A percentile compares a stretch with the other conserved stretches of the same genome.
Evolutionary conservation across 2,113 vertebrate species (phyloP).

Genomic region (Bubo blakistoni): DNA sequence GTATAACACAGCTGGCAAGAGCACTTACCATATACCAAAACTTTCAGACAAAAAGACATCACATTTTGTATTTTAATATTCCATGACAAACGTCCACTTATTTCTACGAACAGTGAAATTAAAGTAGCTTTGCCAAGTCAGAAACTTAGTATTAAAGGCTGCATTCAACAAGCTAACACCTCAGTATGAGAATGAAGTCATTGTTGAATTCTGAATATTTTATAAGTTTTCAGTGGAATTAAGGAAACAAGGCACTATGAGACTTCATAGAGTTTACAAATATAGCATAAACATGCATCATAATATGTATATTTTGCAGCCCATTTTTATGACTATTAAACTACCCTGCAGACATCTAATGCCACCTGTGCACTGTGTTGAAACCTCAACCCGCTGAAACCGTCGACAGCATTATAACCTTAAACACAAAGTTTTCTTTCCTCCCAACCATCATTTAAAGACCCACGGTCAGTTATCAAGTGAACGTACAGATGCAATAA

Average conservation of each 20-base stretch:
- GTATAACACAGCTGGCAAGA: conserved; percentile 47
- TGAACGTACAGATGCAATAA: not conserved
- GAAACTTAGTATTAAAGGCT: conserved; percentile 63
- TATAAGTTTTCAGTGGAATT: conserved; percentile 58
- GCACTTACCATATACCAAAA: conserved; percentile 24
- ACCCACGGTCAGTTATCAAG: fast-evolving
- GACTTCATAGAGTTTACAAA: conserved; percentile 19
- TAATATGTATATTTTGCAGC: not conserved
- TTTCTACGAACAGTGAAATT: conserved; percentile 60
- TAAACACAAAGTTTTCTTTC: not conserved
- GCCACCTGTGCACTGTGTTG: not conserved
- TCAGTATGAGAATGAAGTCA: conserved; percentile 61
- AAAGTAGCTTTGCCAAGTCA: conserved; percentile 59
- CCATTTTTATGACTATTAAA: not conserved
- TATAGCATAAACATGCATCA: not conserved
- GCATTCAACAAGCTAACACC: conserved; percentile 73
- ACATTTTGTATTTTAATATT: conserved; percentile 61
- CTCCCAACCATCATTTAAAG: not conserved
- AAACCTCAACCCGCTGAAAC: not conserved
- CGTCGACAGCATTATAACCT: not conserved
- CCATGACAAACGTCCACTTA: conserved; percentile 61
- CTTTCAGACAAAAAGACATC: conserved; percentile 63
- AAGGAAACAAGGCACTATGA: conserved; percentile 56
- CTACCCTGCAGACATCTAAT: not conserved
- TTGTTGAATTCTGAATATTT: conserved; percentile 57